Percentiles rank a stretch among this genome's conserved stretches.
phyloP scores from a whole-genome alignment of 2,888 invertebrate genomes.

The Agrochola lychnidis region DNA sequence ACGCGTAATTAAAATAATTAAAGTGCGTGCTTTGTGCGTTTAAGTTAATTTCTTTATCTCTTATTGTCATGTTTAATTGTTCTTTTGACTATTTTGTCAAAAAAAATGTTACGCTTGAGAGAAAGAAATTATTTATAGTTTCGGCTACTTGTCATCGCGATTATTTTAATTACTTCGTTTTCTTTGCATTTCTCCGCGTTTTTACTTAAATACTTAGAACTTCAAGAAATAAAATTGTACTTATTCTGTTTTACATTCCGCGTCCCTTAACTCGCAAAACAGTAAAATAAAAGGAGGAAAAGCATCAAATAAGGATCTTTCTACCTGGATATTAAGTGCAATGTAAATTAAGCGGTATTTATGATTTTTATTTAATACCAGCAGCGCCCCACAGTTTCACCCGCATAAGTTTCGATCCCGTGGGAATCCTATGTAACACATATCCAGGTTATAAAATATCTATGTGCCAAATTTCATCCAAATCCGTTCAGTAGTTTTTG shows the following conservation, averaged over 20 bases:
- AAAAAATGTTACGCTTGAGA: conserved; percentile 45
- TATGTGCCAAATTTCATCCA: too few species aligned
- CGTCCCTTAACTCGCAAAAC: too few species aligned
- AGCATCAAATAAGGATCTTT: too few species aligned
- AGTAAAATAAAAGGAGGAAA: too few species aligned
- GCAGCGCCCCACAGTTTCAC: too few species aligned
- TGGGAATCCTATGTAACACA: too few species aligned
- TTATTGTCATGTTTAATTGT: conserved; percentile 53
- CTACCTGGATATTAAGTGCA: too few species aligned
- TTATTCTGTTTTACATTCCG: not conserved
- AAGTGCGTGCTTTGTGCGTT: conserved; percentile 66
- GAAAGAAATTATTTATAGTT: conserved; percentile 46
- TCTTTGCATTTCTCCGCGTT: conserved; percentile 10
- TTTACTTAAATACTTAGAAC: not conserved
- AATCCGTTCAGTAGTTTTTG: too few species aligned
- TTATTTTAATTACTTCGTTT: conserved; percentile 5
- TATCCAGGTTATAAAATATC: too few species aligned
- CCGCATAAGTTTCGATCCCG: too few species aligned
- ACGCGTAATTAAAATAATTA: conserved; percentile 71
- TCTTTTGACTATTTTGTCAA: conserved; percentile 35
- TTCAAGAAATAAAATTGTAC: not conserved
- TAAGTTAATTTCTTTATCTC: conserved; percentile 59
- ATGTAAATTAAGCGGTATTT: too few species aligned
- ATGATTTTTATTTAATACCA: too few species aligned
- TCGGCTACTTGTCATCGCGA: conserved; percentile 54